phyloP scores from a whole-genome alignment of 1,140 invertebrate genomes.

The Bombus affinis region DNA sequence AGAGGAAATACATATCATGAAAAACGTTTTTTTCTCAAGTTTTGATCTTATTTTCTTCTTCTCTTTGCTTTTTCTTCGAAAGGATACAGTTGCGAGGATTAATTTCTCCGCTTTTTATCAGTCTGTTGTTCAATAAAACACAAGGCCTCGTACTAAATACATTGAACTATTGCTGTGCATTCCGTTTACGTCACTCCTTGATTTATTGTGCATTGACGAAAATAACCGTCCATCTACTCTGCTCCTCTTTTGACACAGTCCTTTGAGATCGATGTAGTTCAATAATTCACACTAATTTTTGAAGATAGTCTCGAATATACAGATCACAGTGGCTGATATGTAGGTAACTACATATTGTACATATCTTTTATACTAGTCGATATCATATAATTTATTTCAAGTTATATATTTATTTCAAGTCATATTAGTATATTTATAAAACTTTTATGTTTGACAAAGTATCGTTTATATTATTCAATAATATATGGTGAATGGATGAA shows the following conservation, averaged over 20 bases:
- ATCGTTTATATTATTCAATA: too few species aligned
- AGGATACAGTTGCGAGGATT: background rate
- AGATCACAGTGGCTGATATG: background rate
- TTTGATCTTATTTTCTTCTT: background rate
- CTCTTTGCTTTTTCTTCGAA: background rate
- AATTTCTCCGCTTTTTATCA: background rate
- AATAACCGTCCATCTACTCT: conserved; percentile 12
- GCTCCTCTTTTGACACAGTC: conserved; percentile 11
- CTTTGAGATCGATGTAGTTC: conserved; percentile 4
- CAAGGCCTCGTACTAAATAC: conserved; percentile 7
- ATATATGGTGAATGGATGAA: too few species aligned
- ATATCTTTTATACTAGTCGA: background rate
- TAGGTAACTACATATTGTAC: background rate
- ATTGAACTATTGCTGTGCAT: conserved; percentile 8
- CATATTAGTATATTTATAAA: background rate
- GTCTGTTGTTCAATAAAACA: background rate
- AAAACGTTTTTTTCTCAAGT: background rate
- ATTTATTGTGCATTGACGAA: conserved; percentile 29
- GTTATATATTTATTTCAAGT: background rate
- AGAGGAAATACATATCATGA: background rate
- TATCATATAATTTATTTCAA: background rate
- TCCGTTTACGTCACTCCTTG: conserved; percentile 26
- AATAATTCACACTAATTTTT: conserved; percentile 11
- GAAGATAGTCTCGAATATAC: background rate
- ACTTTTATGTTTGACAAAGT: too few species aligned